Evolutionary conservation across 2,113 vertebrate species (phyloP).

Genomic region (Dromaius novaehollandiae): DNA sequence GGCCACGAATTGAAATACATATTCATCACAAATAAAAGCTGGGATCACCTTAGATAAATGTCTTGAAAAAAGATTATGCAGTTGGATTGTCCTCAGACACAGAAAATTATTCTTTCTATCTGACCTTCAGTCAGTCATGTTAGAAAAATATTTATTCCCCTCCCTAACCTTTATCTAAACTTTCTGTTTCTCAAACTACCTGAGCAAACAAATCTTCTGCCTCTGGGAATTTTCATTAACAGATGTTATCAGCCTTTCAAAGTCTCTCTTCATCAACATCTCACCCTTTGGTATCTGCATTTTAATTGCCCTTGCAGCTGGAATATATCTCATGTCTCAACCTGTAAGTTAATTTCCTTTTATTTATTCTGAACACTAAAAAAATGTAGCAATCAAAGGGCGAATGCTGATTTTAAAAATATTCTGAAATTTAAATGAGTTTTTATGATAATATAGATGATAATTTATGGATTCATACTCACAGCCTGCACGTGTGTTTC

Average conservation of each 20-base stretch:
- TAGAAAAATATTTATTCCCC: conserved; percentile 57
- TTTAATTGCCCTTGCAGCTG: conserved; percentile 63
- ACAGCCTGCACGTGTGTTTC: not conserved
- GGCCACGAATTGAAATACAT: conserved; percentile 55
- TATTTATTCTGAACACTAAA: conserved; percentile 55
- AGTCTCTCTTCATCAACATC: conserved; percentile 49
- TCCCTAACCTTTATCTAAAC: conserved; percentile 43
- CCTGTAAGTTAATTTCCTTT: conserved; percentile 41
- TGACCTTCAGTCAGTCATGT: conserved; percentile 61
- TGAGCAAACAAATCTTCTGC: conserved; percentile 50
- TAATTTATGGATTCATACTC: conserved; percentile 54
- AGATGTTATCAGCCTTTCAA: conserved; percentile 58
- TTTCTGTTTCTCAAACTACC: conserved; percentile 49
- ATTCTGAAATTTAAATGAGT: conserved; percentile 67
- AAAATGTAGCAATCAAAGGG: conserved; percentile 44
- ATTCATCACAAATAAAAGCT: conserved; percentile 13
- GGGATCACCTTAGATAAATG: conserved; percentile 12
- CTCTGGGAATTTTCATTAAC: conserved; percentile 61
- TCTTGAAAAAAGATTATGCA: conserved; percentile 16
- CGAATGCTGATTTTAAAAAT: conserved; percentile 4
- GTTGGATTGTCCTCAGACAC: conserved; percentile 36
- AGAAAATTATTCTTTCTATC: conserved; percentile 37
- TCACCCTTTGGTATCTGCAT: conserved; percentile 42
- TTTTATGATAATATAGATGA: conserved; percentile 49
- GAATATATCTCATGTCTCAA: conserved; percentile 19